Evolutionary conservation across 2,113 vertebrate species (phyloP).

Genomic region (Chaetura pelagica): DNA sequence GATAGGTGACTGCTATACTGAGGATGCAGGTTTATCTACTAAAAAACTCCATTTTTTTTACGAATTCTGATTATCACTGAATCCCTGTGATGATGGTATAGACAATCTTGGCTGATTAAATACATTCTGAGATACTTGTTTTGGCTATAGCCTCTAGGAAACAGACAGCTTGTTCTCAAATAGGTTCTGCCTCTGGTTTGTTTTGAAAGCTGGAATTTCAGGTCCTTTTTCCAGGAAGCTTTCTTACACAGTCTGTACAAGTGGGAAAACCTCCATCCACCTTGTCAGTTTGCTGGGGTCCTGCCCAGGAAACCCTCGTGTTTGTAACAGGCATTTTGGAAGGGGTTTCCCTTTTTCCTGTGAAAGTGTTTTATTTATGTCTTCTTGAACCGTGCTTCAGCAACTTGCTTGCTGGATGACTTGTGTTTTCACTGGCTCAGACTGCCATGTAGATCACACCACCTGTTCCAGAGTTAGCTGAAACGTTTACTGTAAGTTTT

Average conservation of each 20-base stretch:
- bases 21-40: not conserved
- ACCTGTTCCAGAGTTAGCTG: slow-evolving; percentile 64
- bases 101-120: not conserved
- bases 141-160: not conserved
- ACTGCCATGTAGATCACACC: slow-evolving; percentile 10
- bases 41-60: accelerated
- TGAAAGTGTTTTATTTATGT: slow-evolving; percentile 45
- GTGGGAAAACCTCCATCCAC: slow-evolving; percentile 13
- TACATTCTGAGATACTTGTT: not conserved
- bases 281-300: slow-evolving; percentile 12
- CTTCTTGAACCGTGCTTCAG: slow-evolving; percentile 38
- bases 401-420: slow-evolving; percentile 40
- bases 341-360: not conserved
- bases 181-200: not conserved
- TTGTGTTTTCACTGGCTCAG: slow-evolving; percentile 66
- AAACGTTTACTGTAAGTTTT: slow-evolving; percentile 41
- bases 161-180: not conserved
- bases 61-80: not conserved
- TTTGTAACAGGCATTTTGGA: not conserved
- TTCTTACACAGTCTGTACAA: not conserved
- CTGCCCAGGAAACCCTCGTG: not conserved
- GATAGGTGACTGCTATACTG: not conserved
- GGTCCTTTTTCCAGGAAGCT: not conserved
- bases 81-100: not conserved
- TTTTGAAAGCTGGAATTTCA: not conserved